These are phyloP conservation scores for Rana temporaria DNA, from an alignment of 2,113 vertebrate genomes.

Conservation along the genomic window DNA sequence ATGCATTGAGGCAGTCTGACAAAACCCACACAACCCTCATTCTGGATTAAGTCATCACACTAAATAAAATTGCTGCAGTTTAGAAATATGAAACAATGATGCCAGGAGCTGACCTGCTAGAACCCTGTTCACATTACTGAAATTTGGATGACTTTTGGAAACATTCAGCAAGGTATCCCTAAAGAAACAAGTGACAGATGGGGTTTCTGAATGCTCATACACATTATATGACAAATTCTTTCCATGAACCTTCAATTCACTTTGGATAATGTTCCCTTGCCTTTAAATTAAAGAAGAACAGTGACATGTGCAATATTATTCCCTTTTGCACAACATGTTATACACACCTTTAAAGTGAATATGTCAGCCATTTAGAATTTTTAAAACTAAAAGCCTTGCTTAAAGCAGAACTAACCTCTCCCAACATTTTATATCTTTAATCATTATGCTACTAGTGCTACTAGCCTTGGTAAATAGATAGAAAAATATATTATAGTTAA, in stretches of 20 bases:
- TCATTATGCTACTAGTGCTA: too few relatives aligned
- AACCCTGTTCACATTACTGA: neutral
- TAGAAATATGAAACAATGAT: neutral
- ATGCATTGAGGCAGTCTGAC: neutral
- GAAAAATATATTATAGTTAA: too few relatives aligned
- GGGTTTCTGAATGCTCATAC: neutral
- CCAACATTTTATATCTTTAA: too few relatives aligned
- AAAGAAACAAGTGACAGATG: neutral
- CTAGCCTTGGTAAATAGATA: too few relatives aligned
- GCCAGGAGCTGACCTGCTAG: neutral
- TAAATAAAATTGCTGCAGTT: neutral
- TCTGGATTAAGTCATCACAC: conserved; percentile 9
- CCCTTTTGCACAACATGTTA: too few relatives aligned
- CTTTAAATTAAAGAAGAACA: too few relatives aligned
- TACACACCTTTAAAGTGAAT: too few relatives aligned
- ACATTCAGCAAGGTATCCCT: neutral
- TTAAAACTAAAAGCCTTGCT: too few relatives aligned
- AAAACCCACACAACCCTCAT: neutral
- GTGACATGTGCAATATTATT: too few relatives aligned
- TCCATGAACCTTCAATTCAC: neutral
- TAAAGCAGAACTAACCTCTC: too few relatives aligned
- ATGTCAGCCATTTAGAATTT: too few relatives aligned
- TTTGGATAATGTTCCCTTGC: too few relatives aligned
- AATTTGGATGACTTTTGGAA: neutral
- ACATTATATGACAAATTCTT: neutral